phyloP scores from a whole-genome alignment of 2,888 invertebrate genomes.

The Choristoneura rosaceana region DNA sequence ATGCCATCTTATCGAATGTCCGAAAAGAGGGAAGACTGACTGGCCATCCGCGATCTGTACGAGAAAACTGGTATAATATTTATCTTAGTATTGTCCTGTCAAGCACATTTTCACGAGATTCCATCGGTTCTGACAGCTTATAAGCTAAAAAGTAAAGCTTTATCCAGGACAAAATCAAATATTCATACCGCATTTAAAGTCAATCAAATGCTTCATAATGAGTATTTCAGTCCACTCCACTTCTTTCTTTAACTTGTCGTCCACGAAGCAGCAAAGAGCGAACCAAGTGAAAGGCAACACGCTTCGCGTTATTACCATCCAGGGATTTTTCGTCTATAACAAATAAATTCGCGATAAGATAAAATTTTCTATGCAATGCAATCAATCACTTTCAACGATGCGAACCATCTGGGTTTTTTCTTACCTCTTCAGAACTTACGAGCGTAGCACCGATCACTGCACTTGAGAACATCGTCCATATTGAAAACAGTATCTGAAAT shows the following conservation, averaged over 20 bases:
- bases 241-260: slow-evolving; percentile 61
- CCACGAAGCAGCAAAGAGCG: slow-evolving; percentile 57
- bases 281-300: slow-evolving; percentile 61
- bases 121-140: too few species aligned
- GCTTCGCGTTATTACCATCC: slow-evolving; percentile 55
- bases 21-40: too few species aligned
- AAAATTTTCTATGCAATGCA: not conserved
- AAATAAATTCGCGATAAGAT: not conserved
- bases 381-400: not conserved
- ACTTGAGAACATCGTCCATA: slow-evolving; percentile 68
- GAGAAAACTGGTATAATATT: too few species aligned
- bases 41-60: too few species aligned
- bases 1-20: too few species aligned
- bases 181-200: slow-evolving; percentile 64
- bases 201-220: slow-evolving; percentile 66
- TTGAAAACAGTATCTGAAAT: slow-evolving; percentile 57
- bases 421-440: slow-evolving; percentile 58
- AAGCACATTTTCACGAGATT: too few species aligned
- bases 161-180: not conserved
- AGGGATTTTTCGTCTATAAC: slow-evolving; percentile 51
- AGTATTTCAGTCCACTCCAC: slow-evolving; percentile 60
- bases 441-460: slow-evolving; percentile 62
- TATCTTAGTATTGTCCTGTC: too few species aligned
- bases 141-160: not conserved
- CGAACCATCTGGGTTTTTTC: not conserved